Percentiles rank a stretch among this genome's conserved stretches.
phyloP scores from a whole-genome alignment of 2,113 vertebrate species.

The Amphiprion ocellaris region DNA sequence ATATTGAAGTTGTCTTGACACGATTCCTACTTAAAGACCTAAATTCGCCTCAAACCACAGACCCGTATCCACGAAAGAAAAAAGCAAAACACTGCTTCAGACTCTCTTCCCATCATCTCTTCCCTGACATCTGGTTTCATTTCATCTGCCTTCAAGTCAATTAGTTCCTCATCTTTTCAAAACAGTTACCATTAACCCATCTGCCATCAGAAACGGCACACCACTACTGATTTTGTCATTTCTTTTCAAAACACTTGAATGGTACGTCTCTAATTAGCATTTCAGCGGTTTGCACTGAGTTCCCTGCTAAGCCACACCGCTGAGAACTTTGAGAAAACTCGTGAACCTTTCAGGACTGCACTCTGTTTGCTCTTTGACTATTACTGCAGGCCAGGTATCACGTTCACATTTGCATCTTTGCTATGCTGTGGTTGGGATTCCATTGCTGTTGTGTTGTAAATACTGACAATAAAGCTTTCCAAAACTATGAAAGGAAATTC shows the following conservation, averaged over 20 bases:
- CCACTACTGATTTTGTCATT: constrained; percentile 19
- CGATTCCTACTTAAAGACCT: neutral
- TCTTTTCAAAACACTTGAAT: constrained; percentile 31
- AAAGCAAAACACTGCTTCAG: neutral
- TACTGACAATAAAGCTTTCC: no score
- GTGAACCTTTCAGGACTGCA: no score
- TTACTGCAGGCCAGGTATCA: neutral
- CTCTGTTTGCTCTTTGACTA: no score
- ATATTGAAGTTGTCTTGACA: neutral
- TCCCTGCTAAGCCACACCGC: neutral
- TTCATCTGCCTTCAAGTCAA: constrained; percentile 35
- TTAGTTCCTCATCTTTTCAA: constrained; percentile 2
- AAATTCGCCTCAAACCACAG: neutral
- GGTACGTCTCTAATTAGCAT: constrained; percentile 31
- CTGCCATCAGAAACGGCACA: constrained; percentile 17
- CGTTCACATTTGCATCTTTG: neutral
- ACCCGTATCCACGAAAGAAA: neutral
- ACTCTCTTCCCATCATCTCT: neutral
- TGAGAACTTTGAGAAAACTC: neutral
- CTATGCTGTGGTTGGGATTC: neutral
- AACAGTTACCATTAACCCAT: neutral
- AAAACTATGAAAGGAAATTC: no score
- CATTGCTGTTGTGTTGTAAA: neutral
- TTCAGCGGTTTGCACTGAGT: neutral
- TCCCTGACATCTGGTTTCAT: constrained; percentile 43